Evolutionary conservation across 2,888 invertebrate species (phyloP).

Genomic region (Herminia tarsipennalis): DNA sequence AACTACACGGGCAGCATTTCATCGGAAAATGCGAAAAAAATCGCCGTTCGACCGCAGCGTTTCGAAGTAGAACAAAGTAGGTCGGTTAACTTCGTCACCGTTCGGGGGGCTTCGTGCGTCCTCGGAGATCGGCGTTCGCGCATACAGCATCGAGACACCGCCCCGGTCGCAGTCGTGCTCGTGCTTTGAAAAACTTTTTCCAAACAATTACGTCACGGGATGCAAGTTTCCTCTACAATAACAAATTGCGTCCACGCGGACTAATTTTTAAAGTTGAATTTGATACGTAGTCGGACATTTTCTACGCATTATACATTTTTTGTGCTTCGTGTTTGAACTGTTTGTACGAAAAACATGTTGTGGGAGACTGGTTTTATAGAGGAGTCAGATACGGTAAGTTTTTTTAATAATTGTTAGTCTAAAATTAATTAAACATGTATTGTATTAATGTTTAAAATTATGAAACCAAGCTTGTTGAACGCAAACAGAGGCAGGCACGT

Average conservation of each 20-base stretch:
- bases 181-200: constrained; percentile 52
- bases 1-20: constrained; percentile 65
- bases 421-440: constrained; percentile 40
- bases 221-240: constrained; percentile 58
- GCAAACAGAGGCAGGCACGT: constrained; percentile 40
- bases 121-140: constrained; percentile 66
- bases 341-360: constrained; percentile 69
- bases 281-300: constrained; percentile 24
- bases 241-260: constrained; percentile 57
- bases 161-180: constrained; percentile 69
- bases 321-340: constrained; percentile 72
- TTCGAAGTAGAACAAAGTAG: constrained; percentile 80
- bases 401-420: constrained; percentile 30
- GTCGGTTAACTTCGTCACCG: constrained; percentile 71
- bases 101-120: constrained; percentile 65
- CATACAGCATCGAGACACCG: constrained; percentile 72
- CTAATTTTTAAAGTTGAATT: constrained; percentile 51
- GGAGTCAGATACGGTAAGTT: constrained; percentile 79
- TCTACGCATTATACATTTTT: constrained; percentile 25
- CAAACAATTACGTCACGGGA: constrained; percentile 71
- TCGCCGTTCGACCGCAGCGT: constrained; percentile 71
- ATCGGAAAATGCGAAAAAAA: constrained; percentile 83
- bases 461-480: constrained; percentile 67
- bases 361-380: constrained; percentile 79
- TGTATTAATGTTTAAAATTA: constrained; percentile 64